These are phyloP conservation scores for Choloepus didactylus DNA, from an alignment of 2,797 vertebrate genomes.

Conservation along the genomic window DNA sequence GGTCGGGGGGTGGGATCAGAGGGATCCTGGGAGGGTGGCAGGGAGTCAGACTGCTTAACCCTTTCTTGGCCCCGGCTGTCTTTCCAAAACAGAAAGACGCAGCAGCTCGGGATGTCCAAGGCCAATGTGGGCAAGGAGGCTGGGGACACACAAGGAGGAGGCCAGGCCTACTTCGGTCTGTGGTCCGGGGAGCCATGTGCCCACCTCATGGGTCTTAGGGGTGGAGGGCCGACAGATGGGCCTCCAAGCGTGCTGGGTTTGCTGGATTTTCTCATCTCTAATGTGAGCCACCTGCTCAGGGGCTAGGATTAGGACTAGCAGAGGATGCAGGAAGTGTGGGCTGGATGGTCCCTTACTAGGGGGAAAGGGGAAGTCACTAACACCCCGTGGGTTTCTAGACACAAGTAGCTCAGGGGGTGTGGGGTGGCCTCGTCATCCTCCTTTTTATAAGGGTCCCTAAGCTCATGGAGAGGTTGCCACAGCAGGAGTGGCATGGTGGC, in stretches of 20 bases:
- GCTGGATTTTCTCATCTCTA: slow-evolving; percentile 77
- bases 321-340: not conserved
- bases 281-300: slow-evolving; percentile 79
- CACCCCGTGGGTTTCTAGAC: slow-evolving; percentile 49
- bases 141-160: too few species aligned
- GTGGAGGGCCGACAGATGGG: slow-evolving; percentile 69
- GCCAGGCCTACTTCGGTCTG: not conserved
- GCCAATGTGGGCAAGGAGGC: not conserved
- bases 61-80: not conserved
- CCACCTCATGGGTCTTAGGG: not conserved
- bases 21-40: not conserved
- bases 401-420: not conserved
- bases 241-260: slow-evolving; percentile 67
- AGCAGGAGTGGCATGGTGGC: fast-evolving
- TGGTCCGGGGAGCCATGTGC: too few species aligned
- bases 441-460: slow-evolving; percentile 47
- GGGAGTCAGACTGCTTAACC: not conserved
- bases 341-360: not conserved
- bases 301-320: slow-evolving; percentile 62
- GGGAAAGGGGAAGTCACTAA: not conserved
- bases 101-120: not conserved
- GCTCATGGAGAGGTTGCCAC: slow-evolving; percentile 7
- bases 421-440: not conserved
- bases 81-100: not conserved
- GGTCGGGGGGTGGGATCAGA: not conserved